Base-by-base conservation (phyloP, 1,140 invertebrate genomes). In the Zaprionus taronus region DNA sequence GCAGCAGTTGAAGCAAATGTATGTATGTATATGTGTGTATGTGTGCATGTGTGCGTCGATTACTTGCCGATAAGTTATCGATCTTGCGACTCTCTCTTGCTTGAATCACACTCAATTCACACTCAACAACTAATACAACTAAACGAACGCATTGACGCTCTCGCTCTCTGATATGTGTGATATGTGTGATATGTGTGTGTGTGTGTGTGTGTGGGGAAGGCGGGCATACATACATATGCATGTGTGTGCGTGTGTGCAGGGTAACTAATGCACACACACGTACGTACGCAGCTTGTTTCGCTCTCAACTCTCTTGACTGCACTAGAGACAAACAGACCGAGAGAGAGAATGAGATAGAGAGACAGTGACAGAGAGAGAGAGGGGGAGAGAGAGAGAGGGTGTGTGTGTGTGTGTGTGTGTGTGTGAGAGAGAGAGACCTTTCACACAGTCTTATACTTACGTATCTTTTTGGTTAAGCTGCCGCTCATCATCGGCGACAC, bases 401-500 rank as follows among this genome's bases (percentile, higher is more conserved):
- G 44, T 64, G 44, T 64, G 22, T 47, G 36, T 34, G 47, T 47
- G 36, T 34, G 47, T 38, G 41, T 64, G 44, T 26, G 44, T 64
- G 44, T 64, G 22, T 17, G 36, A 53, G 82, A 17, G 22, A 12
- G 38, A 5, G 24, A 28, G 38, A 47, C 28, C 62, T 51, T n/a
- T 28, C 47, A 47, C 51, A 53, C 17, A 20, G 11, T 24, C 91
- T 26, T 26, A 94, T 95, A 97, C 96, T 97, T 97, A 97, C 96
- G 96, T 95, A 97, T 96, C 94, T 96, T 95, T 92, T 96, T 95
- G 94, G 96, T 96, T 81, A 97, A 94, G 94, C 95, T 96, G 84
- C 95, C 95, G 76, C 95, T 94, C 93, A 96, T 95, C 58, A 95
- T 94, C 28, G 94, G 93, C 36, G 83, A 91, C 6, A 83, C 83